These are phyloP conservation scores for Tenthredo scrophulariae DNA, from an alignment of 2,888 invertebrate genomes.

Conservation along the genomic window DNA sequence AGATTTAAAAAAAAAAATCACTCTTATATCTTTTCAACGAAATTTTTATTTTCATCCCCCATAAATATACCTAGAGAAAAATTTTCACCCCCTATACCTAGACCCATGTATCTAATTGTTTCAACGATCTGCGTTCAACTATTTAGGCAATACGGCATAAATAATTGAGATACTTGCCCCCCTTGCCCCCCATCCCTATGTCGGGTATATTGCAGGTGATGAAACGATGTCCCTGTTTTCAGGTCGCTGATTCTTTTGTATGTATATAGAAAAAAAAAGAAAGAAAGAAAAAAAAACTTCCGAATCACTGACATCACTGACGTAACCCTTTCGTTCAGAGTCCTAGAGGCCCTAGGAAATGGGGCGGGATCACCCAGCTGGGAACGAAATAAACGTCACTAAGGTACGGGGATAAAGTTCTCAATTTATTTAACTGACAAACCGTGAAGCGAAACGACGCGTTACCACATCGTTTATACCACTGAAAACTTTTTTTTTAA, in stretches of 20 bases:
- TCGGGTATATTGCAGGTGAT: background rate
- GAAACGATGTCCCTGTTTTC: conserved; percentile 43
- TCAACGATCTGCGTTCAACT: background rate
- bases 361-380: conserved; percentile 45
- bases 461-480: background rate
- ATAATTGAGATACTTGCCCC: conserved; percentile 35
- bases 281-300: conserved; percentile 12
- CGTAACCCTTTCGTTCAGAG: conserved; percentile 40
- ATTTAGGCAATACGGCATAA: background rate
- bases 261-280: background rate
- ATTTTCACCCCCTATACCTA: no score
- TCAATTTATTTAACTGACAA: conserved; percentile 45
- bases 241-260: conserved; percentile 46
- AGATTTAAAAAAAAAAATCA: background rate
- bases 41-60: no score
- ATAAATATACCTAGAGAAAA: no score
- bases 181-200: background rate
- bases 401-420: conserved; percentile 35
- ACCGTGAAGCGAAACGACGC: conserved; percentile 34
- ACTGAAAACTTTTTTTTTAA: background rate
- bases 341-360: background rate
- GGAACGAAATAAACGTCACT: conserved; percentile 46
- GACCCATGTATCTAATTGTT: background rate
- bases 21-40: background rate
- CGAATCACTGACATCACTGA: conserved; percentile 32